Percentiles rank a stretch among this genome's conserved stretches.
Conservation (phyloP, 2,888 invertebrate species). For the Temnothorax unifasciatus region DNA sequence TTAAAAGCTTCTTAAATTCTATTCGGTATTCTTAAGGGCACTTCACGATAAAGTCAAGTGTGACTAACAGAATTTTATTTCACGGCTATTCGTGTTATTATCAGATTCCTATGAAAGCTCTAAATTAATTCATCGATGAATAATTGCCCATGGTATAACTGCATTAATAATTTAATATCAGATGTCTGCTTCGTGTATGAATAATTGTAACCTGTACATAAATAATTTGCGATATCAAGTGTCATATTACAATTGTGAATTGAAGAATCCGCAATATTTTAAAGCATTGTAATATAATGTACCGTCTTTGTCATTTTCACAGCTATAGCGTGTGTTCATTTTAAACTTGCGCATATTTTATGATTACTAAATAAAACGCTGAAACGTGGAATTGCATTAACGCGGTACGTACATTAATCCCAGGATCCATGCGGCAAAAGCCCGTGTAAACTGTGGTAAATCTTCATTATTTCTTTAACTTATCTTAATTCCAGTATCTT, state of each 20-base stretch:
- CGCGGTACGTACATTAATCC: slow-evolving; percentile 28
- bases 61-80: neutral
- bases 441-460: slow-evolving; percentile 2
- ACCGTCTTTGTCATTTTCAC: neutral
- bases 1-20: slow-evolving; percentile 11
- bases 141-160: neutral
- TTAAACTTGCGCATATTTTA: slow-evolving; percentile 27
- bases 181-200: neutral
- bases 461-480: slow-evolving; percentile 35
- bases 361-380: slow-evolving; percentile 30
- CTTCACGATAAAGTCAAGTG: neutral
- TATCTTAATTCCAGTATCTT: slow-evolving; percentile 22
- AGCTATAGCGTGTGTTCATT: neutral
- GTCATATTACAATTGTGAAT: neutral
- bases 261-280: neutral
- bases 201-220: neutral
- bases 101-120: neutral
- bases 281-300: neutral
- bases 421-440: slow-evolving; percentile 1
- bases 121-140: neutral
- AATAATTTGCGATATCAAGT: neutral
- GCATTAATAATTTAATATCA: neutral
- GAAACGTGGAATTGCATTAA: slow-evolving; percentile 20
- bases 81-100: neutral
- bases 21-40: slow-evolving; percentile 16